A percentile compares a stretch with the other conserved stretches of the same genome.
Evolutionary conservation across 2,113 vertebrate genomes (phyloP).

Genomic region (Donacobius atricapilla): DNA sequence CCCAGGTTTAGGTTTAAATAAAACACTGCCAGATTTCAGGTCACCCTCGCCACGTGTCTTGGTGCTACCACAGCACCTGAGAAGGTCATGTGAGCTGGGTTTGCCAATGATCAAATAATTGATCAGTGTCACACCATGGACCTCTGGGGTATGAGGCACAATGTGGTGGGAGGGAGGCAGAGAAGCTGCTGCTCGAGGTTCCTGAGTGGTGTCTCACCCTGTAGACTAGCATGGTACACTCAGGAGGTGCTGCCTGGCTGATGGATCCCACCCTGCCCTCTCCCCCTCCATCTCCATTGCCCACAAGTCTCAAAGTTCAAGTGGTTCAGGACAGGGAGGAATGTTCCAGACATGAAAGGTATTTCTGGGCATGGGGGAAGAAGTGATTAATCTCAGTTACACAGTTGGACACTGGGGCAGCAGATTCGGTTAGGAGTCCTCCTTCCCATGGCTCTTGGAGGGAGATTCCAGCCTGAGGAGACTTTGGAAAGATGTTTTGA

Average conservation of each 20-base stretch:
- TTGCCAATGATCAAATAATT: neutral
- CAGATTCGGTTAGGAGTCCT: slow-evolving; percentile 30
- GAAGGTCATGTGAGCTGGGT: accelerated
- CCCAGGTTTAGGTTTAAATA: neutral
- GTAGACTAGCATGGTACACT: accelerated
- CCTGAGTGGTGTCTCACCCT: neutral
- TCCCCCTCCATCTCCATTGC: neutral
- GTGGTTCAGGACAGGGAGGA: neutral
- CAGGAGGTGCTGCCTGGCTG: neutral
- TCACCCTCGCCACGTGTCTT: accelerated
- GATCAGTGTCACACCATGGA: accelerated
- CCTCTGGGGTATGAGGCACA: neutral
- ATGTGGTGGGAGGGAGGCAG: accelerated
- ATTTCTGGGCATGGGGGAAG: slow-evolving; percentile 35
- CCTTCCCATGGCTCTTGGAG: slow-evolving; percentile 2
- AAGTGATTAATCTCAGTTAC: slow-evolving; percentile 64
- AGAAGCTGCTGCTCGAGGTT: neutral
- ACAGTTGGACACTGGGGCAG: neutral
- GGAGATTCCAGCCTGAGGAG: slow-evolving; percentile 11
- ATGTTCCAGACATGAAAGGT: slow-evolving; percentile 37
- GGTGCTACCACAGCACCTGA: neutral
- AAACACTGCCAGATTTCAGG: neutral
- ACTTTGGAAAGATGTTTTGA: slow-evolving; percentile 48
- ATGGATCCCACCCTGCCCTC: neutral
- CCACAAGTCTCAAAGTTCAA: neutral